Evolutionary conservation across 1,140 invertebrate species (phyloP), one percentile per base, ranked within the genome.

Genomic region (Drosophila serrata): DNA sequence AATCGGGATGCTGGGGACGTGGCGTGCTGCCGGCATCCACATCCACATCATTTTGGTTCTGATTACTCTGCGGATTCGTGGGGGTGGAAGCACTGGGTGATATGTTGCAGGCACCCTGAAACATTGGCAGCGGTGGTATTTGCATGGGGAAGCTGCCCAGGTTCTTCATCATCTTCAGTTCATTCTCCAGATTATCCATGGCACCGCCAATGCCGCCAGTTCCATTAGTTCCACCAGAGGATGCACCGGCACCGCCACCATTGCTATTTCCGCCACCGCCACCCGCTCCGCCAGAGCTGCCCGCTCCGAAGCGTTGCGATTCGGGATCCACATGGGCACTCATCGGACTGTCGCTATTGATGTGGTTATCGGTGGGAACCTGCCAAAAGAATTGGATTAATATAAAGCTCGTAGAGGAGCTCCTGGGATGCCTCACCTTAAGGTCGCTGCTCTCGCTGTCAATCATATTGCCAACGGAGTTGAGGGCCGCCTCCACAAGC

Each of bases 381-480:
- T 91, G 13, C 2, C 0, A 24, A 7, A 3, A 19, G 7, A 9
- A 39, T 39, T 7, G 6, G 19, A 4, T 45, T 42, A 11, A 11
- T 5, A 42, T 2, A 17, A 4, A 6, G 17, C 0, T 43, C 42
- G 13, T 8, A 24, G 22, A 15, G 43, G 13, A 4, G 5, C 4
- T 9, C 7, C 6, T 22, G 12, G 6, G 2, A 17, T 42, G 40
- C 5, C 45, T 46, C 4, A 91, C 87, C 82, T 92, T 92, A 6
- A 93, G 62, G 64, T 92, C 92, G 63, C 64, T 87, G 72, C 85
- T 91, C 72, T 92, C 92, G 81, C 77, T 90, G 74, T 92, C 92
- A 73, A 93, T 93, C 85, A 93, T 93, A 78, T 91, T 93, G 62
- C 92, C 92, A 73, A 93, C 92, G 48, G 92, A 93, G 73, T 92